These are phyloP conservation scores for Antedon bifida DNA, from an alignment of 35 echinoderm and acorn worm genomes.

Conservation along the genomic window DNA sequence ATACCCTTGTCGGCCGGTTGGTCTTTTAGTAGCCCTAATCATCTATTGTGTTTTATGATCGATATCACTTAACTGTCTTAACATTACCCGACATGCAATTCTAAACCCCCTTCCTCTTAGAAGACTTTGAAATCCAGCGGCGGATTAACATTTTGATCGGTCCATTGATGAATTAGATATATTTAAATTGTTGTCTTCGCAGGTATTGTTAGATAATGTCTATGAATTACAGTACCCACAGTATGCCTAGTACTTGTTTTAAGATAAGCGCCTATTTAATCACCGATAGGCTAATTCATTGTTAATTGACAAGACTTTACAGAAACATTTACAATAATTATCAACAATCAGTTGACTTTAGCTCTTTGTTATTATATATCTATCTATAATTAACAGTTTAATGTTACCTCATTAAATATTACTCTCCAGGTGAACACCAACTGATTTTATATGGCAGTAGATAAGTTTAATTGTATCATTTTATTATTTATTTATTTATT, in stretches of 20 bases:
- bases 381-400: too few relatives aligned
- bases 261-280: not conserved
- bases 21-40: not conserved
- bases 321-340: not conserved
- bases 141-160: not conserved
- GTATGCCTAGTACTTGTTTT: not conserved
- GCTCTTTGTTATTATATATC: too few relatives aligned
- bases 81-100: not conserved
- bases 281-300: not conserved
- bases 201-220: too few relatives aligned
- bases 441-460: too few relatives aligned
- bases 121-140: not conserved
- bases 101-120: not conserved
- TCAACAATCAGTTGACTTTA: not conserved
- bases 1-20: not conserved
- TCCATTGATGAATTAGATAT: too few relatives aligned
- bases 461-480: too few relatives aligned
- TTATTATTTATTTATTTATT: too few relatives aligned
- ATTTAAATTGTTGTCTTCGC: not conserved
- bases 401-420: too few relatives aligned
- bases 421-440: too few relatives aligned
- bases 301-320: not conserved
- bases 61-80: not conserved
- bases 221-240: not conserved
- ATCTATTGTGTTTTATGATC: not conserved